Evolutionary conservation across 2,888 invertebrate genomes (phyloP).

Genomic region (Erebia epiphron): DNA sequence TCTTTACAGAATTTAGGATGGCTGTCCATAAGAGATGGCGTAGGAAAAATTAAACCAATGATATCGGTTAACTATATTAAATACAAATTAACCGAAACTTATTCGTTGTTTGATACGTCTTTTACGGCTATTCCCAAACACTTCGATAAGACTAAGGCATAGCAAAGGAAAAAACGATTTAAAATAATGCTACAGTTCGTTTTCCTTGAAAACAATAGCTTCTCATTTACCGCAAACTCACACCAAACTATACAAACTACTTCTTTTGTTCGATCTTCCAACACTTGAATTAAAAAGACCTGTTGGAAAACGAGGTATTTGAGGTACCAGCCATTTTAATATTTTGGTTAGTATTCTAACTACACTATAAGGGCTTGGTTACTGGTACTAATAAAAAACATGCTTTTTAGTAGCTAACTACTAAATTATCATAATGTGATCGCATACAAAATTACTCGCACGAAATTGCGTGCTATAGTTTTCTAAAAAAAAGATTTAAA

Average conservation of each 20-base stretch:
- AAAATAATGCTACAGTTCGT: constrained; percentile 4
- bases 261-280: constrained; percentile 21
- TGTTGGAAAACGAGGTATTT: constrained; percentile 13
- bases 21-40: neutral
- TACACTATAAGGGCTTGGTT: neutral
- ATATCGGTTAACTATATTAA: too few relatives aligned
- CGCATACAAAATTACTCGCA: neutral
- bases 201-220: constrained; percentile 9
- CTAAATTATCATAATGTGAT: neutral
- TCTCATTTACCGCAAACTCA: neutral
- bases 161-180: neutral
- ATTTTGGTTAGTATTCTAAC: constrained; percentile 18
- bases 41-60: too few relatives aligned
- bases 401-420: constrained; percentile 4
- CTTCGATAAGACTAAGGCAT: neutral
- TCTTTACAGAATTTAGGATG: neutral
- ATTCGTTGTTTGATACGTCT: too few relatives aligned
- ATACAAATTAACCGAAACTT: too few relatives aligned
- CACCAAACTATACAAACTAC: constrained; percentile 16
- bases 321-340: constrained; percentile 10
- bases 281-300: constrained; percentile 26
- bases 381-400: neutral
- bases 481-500: neutral
- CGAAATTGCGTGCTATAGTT: neutral
- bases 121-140: too few relatives aligned